Evolutionary conservation across 2,797 vertebrate species (phyloP).

Genomic region (Malurus leucopterus): DNA sequence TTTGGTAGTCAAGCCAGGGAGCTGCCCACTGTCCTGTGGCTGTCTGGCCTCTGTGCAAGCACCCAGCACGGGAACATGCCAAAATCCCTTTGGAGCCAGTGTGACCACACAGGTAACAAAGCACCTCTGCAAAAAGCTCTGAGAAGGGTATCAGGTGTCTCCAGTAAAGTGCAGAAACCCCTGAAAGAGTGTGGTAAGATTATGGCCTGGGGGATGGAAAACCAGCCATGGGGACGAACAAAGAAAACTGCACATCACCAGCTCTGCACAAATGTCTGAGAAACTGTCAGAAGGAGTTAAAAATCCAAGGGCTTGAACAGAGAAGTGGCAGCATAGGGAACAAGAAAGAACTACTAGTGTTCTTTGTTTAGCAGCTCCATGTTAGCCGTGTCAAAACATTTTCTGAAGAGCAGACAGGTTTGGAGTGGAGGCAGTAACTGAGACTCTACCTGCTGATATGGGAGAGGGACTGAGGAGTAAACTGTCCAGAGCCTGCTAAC

Average conservation of each 20-base stretch:
- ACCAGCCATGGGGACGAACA: background rate
- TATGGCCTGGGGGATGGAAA: background rate
- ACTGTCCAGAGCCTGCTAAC: background rate
- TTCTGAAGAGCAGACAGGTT: background rate
- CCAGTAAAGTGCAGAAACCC: background rate
- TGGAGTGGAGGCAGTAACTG: background rate
- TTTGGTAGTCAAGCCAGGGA: background rate
- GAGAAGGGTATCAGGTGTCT: background rate
- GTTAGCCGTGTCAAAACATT: background rate
- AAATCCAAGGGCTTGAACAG: background rate
- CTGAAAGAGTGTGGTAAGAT: background rate
- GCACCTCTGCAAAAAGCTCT: background rate
- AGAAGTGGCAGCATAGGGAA: background rate
- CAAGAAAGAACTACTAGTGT: background rate
- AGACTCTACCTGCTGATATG: background rate
- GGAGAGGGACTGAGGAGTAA: background rate
- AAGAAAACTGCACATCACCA: background rate
- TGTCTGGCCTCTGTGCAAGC: background rate
- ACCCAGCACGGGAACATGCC: rapidly evolving
- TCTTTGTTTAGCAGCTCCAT: background rate
- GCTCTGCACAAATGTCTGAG: background rate
- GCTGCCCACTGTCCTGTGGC: background rate
- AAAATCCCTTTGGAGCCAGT: background rate
- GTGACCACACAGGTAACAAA: background rate
- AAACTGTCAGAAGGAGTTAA: background rate